phyloP scores from a whole-genome alignment of 2,797 vertebrate species.

The Synaphobranchus kaupii region DNA sequence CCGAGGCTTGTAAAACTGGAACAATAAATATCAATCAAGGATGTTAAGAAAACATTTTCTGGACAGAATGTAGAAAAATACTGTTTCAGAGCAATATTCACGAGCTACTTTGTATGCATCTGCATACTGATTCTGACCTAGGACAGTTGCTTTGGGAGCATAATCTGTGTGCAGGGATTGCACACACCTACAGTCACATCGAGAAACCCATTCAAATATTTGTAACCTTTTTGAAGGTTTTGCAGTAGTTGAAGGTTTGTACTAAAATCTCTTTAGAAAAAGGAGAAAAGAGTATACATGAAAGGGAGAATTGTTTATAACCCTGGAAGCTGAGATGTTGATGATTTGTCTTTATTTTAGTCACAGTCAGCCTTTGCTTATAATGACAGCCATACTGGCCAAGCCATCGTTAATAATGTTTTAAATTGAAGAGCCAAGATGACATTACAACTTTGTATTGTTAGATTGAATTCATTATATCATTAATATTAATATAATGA shows the following conservation, averaged over 20 bases:
- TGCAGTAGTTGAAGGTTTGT: background rate
- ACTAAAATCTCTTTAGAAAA: background rate
- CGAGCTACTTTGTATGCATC: background rate
- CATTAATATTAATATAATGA: background rate
- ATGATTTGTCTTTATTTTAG: background rate
- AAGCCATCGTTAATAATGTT: background rate
- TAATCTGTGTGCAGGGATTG: conserved; percentile 44
- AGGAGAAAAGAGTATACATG: background rate
- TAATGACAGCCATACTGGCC: background rate
- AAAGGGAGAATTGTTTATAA: background rate
- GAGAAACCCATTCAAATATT: background rate
- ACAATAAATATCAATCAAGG: background rate
- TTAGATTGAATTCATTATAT: background rate
- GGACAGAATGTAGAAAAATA: background rate
- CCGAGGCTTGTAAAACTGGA: background rate
- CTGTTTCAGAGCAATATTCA: background rate
- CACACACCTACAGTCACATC: background rate
- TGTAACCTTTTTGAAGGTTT: background rate
- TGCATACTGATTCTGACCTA: background rate
- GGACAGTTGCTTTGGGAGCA: conserved; percentile 44
- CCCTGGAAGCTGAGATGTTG: background rate
- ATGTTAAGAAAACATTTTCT: conserved; percentile 3
- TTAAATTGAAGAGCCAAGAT: background rate
- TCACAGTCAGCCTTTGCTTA: background rate
- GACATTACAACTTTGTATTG: background rate